phyloP scores from a whole-genome alignment of 2,888 invertebrate species.

The Drosophila prolongata region DNA sequence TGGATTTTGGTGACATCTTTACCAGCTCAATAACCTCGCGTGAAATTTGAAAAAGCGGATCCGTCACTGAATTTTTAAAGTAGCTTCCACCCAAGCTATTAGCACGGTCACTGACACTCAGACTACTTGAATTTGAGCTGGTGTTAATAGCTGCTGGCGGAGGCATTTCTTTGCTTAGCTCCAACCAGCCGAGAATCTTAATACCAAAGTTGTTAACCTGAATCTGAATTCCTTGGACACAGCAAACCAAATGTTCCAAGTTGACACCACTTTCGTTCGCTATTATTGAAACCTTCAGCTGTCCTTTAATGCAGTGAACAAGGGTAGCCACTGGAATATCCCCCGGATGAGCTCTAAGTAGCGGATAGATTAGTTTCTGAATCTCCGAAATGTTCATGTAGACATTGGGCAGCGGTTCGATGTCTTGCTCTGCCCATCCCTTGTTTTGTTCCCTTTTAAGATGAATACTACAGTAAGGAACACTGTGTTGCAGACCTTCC shows the following conservation, averaged over 20 bases:
- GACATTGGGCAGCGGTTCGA: conserved; percentile 87
- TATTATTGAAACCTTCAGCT: conserved; percentile 78
- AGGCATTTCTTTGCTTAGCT: conserved; percentile 73
- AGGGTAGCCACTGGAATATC: conserved; percentile 84
- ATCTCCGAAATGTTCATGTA: conserved; percentile 84
- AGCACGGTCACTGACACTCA: conserved; percentile 52
- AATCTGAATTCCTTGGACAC: conserved; percentile 89
- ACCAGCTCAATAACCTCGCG: conserved; percentile 94
- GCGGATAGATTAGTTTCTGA: conserved; percentile 82
- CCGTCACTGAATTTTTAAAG: conserved; percentile 78
- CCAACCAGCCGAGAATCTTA: conserved; percentile 83
- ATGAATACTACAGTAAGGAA: conserved; percentile 89
- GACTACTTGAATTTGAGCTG: conserved; percentile 16
- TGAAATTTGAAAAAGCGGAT: conserved; percentile 89
- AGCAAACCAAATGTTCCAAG: conserved; percentile 94
- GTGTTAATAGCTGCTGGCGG: conserved; percentile 71
- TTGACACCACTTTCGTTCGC: conserved; percentile 90
- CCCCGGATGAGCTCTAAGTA: conserved; percentile 82
- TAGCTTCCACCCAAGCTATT: conserved; percentile 50
- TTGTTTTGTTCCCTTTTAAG: conserved; percentile 86
- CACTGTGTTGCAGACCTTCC: conserved; percentile 85
- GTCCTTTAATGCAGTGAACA: conserved; percentile 83
- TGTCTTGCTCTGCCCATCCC: conserved; percentile 92
- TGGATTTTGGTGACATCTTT: conserved; percentile 92
- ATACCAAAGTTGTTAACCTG: conserved; percentile 84